Conservation (phyloP, 2,113 vertebrate species). For the Syngnathoides biaculeatus region DNA sequence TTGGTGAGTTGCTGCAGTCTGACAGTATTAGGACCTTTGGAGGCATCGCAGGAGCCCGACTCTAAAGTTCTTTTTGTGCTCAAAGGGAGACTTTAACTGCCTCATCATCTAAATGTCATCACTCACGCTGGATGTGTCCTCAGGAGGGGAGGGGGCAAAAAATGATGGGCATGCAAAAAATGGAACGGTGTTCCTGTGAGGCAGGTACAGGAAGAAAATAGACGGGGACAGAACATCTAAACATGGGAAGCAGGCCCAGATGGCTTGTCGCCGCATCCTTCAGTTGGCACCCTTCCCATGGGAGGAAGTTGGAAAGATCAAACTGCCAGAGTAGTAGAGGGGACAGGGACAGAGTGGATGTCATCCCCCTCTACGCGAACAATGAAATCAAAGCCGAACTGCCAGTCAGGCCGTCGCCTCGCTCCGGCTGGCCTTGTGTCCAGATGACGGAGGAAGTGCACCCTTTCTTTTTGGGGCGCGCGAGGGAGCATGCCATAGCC, state of each 20-base stretch:
- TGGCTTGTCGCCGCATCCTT: constrained; percentile 69
- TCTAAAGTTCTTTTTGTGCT: constrained; percentile 15
- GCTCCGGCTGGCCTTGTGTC: constrained; percentile 58
- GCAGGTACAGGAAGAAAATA: constrained; percentile 73
- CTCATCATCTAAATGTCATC: constrained; percentile 19
- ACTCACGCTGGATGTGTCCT: constrained; percentile 1
- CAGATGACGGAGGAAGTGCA: constrained; percentile 61
- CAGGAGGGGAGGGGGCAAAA: constrained; percentile 38
- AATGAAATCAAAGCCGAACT: constrained; percentile 70
- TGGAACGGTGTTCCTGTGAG: constrained; percentile 49
- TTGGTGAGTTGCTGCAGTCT: constrained; percentile 16
- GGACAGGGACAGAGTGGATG: constrained; percentile 54
- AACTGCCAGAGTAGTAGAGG: constrained; percentile 47
- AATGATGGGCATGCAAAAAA: constrained; percentile 55
- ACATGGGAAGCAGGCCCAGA: constrained; percentile 74
- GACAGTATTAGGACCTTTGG: constrained; percentile 27
- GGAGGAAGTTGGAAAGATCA: constrained; percentile 73
- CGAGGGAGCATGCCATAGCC: constrained; percentile 23
- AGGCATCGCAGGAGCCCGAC: constrained; percentile 17
- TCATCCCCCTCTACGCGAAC: constrained; percentile 57
- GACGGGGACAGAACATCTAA: constrained; percentile 61
- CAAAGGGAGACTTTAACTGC: constrained; percentile 19
- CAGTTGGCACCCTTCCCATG: constrained; percentile 51
- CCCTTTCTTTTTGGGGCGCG: constrained; percentile 29
- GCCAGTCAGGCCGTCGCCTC: constrained; percentile 61